phyloP scores from a whole-genome alignment of 1,140 invertebrate genomes.

The Belonocnema kinseyi region DNA sequence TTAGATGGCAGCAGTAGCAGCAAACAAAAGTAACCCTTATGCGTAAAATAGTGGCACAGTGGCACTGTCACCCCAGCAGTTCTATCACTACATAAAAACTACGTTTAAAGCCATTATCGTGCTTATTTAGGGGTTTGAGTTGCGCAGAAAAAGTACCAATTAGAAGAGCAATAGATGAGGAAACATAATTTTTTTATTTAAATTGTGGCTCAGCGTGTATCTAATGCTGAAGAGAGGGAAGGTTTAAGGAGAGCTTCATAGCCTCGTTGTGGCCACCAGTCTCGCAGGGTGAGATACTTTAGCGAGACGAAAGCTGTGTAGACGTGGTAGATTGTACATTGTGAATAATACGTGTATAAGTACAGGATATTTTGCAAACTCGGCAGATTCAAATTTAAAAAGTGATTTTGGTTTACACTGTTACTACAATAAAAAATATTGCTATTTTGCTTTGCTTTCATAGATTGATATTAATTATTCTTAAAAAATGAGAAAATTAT shows the following conservation, averaged over 20 bases:
- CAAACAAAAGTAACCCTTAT: slow-evolving; percentile 35
- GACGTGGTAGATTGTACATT: slow-evolving; percentile 17
- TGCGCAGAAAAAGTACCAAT: background rate
- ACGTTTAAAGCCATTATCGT: background rate
- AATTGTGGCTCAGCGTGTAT: background rate
- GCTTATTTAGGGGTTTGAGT: background rate
- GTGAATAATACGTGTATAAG: slow-evolving; percentile 2
- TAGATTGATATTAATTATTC: no score
- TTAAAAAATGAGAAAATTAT: no score
- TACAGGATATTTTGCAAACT: slow-evolving; percentile 9
- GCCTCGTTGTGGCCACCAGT: background rate
- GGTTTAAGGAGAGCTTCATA: background rate
- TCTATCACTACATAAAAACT: slow-evolving; percentile 36
- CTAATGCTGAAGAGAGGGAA: background rate
- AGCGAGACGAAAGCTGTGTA: slow-evolving; percentile 35
- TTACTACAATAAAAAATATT: no score
- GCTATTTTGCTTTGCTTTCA: no score
- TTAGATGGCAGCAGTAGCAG: slow-evolving; percentile 55
- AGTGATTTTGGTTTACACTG: no score
- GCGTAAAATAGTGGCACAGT: slow-evolving; percentile 47
- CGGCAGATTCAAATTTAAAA: background rate
- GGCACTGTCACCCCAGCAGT: slow-evolving; percentile 52
- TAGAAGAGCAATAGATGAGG: background rate
- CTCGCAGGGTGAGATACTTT: slow-evolving; percentile 43
- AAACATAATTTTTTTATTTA: background rate